A percentile compares a stretch with the other conserved stretches of the same genome.
phyloP scores from a whole-genome alignment of 2,888 invertebrate species.

The Rhagonycha lutea region DNA sequence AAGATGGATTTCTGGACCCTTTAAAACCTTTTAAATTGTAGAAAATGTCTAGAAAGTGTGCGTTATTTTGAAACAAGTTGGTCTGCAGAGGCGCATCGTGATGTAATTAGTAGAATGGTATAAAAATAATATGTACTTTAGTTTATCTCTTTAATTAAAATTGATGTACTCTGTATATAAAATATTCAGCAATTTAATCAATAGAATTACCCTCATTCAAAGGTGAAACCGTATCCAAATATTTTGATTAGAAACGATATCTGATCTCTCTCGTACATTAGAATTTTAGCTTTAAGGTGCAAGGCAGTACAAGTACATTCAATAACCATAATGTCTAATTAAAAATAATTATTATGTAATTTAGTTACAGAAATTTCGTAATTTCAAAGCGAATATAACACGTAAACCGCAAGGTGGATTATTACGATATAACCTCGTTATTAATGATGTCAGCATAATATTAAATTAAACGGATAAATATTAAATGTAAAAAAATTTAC shows the following conservation, averaged over 20 bases:
- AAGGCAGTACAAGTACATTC: not conserved
- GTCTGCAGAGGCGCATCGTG: not conserved
- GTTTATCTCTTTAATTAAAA: not conserved
- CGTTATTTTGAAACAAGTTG: not conserved
- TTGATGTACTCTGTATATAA: not conserved
- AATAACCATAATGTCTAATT: constrained; percentile 17
- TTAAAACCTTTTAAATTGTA: not conserved
- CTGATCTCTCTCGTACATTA: not conserved
- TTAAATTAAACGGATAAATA: not conserved
- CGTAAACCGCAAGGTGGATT: constrained; percentile 11
- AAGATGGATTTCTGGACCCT: not conserved
- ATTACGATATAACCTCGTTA: constrained; percentile 7
- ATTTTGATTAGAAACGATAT: not conserved
- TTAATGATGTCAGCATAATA: constrained; percentile 7
- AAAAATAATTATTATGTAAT: constrained; percentile 14
- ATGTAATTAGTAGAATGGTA: not conserved
- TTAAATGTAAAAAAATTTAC: not conserved
- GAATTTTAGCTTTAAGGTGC: not conserved
- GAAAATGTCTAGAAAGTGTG: not conserved
- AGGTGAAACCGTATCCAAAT: not conserved
- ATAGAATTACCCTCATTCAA: not conserved
- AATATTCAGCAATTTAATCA: not conserved
- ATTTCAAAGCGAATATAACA: constrained; percentile 14
- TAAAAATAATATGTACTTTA: not conserved
- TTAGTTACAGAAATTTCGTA: constrained; percentile 9